A percentile compares a stretch with the other conserved stretches of the same genome.
These are phyloP conservation scores for Oryzias celebensis DNA, from an alignment of 2,113 vertebrate species.

Conservation along the genomic window DNA sequence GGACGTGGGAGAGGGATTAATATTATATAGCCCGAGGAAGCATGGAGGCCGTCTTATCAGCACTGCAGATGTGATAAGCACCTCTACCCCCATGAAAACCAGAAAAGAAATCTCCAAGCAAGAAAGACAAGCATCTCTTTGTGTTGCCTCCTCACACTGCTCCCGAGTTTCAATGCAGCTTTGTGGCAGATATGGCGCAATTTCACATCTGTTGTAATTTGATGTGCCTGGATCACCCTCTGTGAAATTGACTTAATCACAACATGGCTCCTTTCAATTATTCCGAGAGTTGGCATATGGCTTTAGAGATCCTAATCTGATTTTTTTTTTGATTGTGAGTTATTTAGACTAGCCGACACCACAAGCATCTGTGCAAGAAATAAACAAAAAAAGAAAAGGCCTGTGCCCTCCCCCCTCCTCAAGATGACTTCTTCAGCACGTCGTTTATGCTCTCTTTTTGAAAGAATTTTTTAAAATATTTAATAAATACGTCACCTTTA, in stretches of 20 bases:
- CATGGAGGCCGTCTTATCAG: constrained; percentile 74
- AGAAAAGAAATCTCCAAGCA: constrained; percentile 64
- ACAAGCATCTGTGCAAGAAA: constrained; percentile 21
- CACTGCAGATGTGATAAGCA: constrained; percentile 74
- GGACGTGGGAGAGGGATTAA: constrained; percentile 81
- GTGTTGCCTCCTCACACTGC: constrained; percentile 59
- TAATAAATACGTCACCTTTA: constrained; percentile 65
- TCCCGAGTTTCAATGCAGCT: constrained; percentile 62
- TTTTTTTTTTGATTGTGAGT: constrained; percentile 58
- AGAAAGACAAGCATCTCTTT: constrained; percentile 73
- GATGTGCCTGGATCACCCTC: constrained; percentile 69
- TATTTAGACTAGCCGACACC: constrained; percentile 39
- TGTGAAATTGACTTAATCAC: constrained; percentile 75
- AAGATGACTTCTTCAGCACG: constrained; percentile 38
- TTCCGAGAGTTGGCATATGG: constrained; percentile 73
- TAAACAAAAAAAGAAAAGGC: constrained; percentile 7
- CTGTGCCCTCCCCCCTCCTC: neutral
- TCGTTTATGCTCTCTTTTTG: constrained; percentile 25
- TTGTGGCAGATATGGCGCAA: constrained; percentile 66
- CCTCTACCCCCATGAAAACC: constrained; percentile 69
- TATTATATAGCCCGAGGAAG: constrained; percentile 82
- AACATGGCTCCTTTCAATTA: constrained; percentile 72
- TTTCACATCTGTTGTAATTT: constrained; percentile 77
- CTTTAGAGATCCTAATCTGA: constrained; percentile 68
- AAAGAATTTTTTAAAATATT: constrained; percentile 38